Evolutionary conservation across 2,797 vertebrate genomes (phyloP), one percentile per base, ranked within the genome.

Genomic region (Chromis chromis): DNA sequence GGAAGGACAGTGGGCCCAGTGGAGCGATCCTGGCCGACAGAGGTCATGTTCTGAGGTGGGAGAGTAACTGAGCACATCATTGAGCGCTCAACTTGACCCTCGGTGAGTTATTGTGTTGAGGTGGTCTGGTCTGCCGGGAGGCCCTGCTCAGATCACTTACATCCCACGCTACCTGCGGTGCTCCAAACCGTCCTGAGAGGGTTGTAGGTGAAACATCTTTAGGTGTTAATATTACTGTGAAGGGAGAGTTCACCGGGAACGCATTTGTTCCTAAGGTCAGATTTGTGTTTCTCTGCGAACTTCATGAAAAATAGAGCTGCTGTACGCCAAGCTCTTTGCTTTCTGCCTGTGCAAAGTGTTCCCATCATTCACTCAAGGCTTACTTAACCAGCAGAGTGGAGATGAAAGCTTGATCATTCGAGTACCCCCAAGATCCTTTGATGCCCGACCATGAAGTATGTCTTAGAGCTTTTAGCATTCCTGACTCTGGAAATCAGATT

Each of bases 381-480:
- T 84, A 85, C 83, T 85, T 86, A 79, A 88, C 75, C 84, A 82
- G 79, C 82, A 44, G 78, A 90, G 82, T 83, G 82, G 76, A 84
- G 85, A 90, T 88, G 82, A 91, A 90, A 89, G 86, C 86, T 83
- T 84, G 74, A 89, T 66, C 90, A 73, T 81, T 90, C 9, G 17
- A 90, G 87, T 67, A 70, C 83, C 79, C 60, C 59, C 52, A 39
- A 60, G 68, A 69, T 74, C 78, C 86, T 91, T 89, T 91, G 89
- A 92, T 89, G 74, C 74, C 74, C 65, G 3, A 85, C 85, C 85
- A 81, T 91, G 86, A 91, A 91, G 89, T 86, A 83, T 83, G 80
- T 88, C 89, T 81, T 67, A 87, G 84, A 77, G 86, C 87, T 90
- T 81, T 91, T 71, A 87, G 85, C 78, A 78, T 90, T 91, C 90